Evolutionary conservation across 2,888 invertebrate genomes (phyloP), one percentile per base, ranked within the genome.

Genomic region (Apotomis betuletana): DNA sequence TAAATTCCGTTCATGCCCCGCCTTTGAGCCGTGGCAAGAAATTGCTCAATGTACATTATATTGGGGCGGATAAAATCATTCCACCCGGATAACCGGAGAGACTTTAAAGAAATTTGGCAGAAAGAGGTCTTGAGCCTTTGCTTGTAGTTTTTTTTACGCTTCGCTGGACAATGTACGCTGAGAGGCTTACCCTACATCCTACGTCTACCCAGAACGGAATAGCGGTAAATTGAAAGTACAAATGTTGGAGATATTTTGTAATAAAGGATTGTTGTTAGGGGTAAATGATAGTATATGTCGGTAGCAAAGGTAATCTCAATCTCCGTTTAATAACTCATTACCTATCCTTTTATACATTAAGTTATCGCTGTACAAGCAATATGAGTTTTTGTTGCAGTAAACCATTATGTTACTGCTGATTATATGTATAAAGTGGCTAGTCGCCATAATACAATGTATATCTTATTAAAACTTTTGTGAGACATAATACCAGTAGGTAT

Each of bases 1-100:
- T 86, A 90, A 90, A 90, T 90, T 90, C 90, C 89, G 73, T 76
- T 75, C 82, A 76, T 81, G 79, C 85, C 82, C 82, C 82, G 83
- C 85, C 87, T 89, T 90, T 89, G 87, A 87, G 81, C 77, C 70
- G 71, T 58, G 76, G 70, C 76, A 78, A 81, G 82, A 80, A 83
- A 85, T 85, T 82, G 81, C 82, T 82, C 77, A 80, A 78, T 80
- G 79, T 79, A 83, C 83, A 86, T 87, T 87, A 87, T 83, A 83
- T 86, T 83, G 86, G 83, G 83, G 82, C 78, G 77, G 80, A 84
- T 83, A 83, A 84, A 85, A 85, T 85, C 81, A 82, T 88, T 87
- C 86, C 87, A 79, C 82, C 76, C 82, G 83, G 81, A 82, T 85
- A 85, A 78, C 65, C 74, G 61, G 55, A 78, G 55, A 78, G 80